Percentiles rank a stretch among this genome's conserved stretches.
Evolutionary conservation across 2,113 vertebrate species (phyloP).

Genomic region (Charadrius vociferus): DNA sequence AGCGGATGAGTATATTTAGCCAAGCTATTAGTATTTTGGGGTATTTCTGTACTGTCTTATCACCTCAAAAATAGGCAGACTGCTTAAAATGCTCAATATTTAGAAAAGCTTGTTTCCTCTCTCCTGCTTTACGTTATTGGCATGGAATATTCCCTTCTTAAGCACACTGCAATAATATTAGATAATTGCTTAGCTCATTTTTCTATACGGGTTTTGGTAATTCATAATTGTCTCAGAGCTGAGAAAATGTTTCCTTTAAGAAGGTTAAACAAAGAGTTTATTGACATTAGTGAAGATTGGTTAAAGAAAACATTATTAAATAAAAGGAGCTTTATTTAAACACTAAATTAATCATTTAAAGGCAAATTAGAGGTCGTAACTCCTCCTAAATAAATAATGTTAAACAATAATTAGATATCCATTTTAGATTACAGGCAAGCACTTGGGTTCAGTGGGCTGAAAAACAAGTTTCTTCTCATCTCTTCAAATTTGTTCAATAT

Average conservation of each 20-base stretch:
- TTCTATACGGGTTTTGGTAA: slow-evolving; percentile 73
- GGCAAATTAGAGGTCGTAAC: slow-evolving; percentile 87
- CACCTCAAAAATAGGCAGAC: background rate
- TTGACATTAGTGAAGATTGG: slow-evolving; percentile 89
- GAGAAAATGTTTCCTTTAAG: slow-evolving; percentile 84
- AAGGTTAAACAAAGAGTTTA: slow-evolving; percentile 87
- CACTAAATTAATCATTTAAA: slow-evolving; percentile 89
- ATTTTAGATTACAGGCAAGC: slow-evolving; percentile 73
- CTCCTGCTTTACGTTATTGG: background rate
- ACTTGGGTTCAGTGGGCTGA: slow-evolving; percentile 56
- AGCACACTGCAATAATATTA: slow-evolving; percentile 54
- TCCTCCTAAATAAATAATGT: slow-evolving; percentile 79
- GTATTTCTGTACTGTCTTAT: background rate
- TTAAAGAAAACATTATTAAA: slow-evolving; percentile 88
- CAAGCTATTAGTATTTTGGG: background rate
- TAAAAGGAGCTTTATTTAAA: slow-evolving; percentile 89
- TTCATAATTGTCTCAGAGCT: slow-evolving; percentile 77
- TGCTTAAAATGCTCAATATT: slow-evolving; percentile 5
- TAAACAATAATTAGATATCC: slow-evolving; percentile 81
- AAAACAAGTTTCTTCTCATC: slow-evolving; percentile 60
- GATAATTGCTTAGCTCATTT: slow-evolving; percentile 73
- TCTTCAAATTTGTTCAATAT: slow-evolving; percentile 58
- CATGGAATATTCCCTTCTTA: slow-evolving; percentile 51
- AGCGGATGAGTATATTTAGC: background rate
- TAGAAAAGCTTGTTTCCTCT: slow-evolving; percentile 16